Percentiles rank a stretch among this genome's conserved stretches.
Conservation (phyloP, 2,888 invertebrate species). For the Eudasyphora cyanicolor region DNA sequence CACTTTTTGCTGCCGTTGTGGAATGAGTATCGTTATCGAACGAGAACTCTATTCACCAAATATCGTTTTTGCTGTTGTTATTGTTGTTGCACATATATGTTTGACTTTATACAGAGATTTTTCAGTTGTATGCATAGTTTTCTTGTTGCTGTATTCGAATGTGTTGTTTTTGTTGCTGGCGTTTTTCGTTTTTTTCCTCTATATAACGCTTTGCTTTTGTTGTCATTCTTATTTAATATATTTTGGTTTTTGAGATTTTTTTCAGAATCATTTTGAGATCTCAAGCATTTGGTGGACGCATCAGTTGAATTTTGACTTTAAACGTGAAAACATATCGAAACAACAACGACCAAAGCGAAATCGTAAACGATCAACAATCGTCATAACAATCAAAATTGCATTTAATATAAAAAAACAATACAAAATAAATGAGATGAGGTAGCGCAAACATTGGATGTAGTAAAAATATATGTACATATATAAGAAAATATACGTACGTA, state of each 20-base stretch:
- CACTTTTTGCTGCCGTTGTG: not conserved
- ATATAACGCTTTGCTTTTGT: conserved; percentile 43
- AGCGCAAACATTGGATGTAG: not conserved
- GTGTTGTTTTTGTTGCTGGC: conserved; percentile 5
- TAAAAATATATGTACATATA: not conserved
- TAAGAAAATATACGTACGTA: conserved; percentile 12
- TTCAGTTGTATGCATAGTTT: conserved; percentile 7
- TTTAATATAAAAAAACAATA: not conserved
- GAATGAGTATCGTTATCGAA: conserved; percentile 1
- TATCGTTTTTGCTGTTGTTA: conserved; percentile 35
- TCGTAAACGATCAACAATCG: not conserved
- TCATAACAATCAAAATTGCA: not conserved
- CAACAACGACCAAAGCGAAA: not conserved
- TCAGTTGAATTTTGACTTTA: conserved; percentile 70
- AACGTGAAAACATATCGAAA: conserved; percentile 64
- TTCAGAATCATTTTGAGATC: conserved; percentile 61
- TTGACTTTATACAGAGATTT: conserved; percentile 11
- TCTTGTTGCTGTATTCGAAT: conserved; percentile 7
- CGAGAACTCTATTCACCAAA: conserved; percentile 19
- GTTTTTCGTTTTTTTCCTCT: conserved; percentile 38
- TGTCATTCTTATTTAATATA: conserved; percentile 33
- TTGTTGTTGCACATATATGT: conserved; percentile 27
- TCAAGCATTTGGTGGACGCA: conserved; percentile 65
- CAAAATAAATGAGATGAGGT: conserved; percentile 21
- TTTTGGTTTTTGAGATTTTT: conserved; percentile 31